Percentiles rank a stretch among this genome's conserved stretches.
These are phyloP conservation scores for Palythoa caribaeorum DNA, from an alignment of 92 coral and sea anemone species.

Conservation along the genomic window DNA sequence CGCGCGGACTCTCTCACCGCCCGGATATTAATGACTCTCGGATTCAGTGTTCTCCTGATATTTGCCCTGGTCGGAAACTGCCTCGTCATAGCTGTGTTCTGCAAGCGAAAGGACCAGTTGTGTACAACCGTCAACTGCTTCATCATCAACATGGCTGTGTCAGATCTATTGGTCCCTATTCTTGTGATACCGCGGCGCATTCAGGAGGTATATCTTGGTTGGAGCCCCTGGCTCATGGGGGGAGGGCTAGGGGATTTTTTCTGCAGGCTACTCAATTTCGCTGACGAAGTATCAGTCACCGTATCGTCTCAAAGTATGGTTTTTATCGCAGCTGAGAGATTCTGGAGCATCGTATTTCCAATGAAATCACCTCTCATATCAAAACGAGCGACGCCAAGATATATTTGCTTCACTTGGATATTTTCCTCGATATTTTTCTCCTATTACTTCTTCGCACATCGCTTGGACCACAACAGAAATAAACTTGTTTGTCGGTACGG, in stretches of 20 bases:
- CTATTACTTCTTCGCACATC: constrained; percentile 7
- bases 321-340: constrained; percentile 21
- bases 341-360: constrained; percentile 29
- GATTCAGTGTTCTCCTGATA: background rate
- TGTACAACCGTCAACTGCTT: constrained; percentile 33
- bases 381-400: background rate
- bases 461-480: background rate
- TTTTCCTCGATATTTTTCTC: background rate
- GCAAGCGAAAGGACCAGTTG: constrained; percentile 1
- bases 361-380: background rate
- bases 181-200: constrained; percentile 21
- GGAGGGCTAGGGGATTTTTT: constrained; percentile 11
- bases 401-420: constrained; percentile 20
- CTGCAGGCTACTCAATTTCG: constrained; percentile 18
- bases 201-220: constrained; percentile 1
- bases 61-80: constrained; percentile 36
- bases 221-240: constrained; percentile 12
- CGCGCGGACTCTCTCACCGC: background rate
- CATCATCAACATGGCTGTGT: constrained; percentile 49
- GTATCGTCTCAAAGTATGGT: constrained; percentile 27
- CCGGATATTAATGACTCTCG: constrained; percentile 8
- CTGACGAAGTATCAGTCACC: constrained; percentile 14
- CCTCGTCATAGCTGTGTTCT: constrained; percentile 45
- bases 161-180: constrained; percentile 14
- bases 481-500: background rate